Base-by-base conservation (phyloP, 1,140 invertebrate species). In the Aphelenchoides fujianensis region DNA sequence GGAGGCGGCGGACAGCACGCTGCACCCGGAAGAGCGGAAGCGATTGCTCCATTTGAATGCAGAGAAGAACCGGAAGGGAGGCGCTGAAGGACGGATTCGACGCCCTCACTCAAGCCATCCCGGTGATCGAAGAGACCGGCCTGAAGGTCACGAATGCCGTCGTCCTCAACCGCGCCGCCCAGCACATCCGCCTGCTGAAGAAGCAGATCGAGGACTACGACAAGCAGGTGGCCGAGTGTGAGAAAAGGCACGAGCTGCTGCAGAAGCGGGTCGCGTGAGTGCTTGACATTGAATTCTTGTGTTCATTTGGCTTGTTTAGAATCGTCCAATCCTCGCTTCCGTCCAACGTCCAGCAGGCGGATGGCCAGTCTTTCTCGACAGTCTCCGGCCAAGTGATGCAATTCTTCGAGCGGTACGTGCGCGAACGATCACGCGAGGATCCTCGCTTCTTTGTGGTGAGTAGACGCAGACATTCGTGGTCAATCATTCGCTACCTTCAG, bases 1-100 rank as follows among this genome's bases (percentile, higher is more conserved):
- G 9, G 75, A 61, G n/a, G 74, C 78, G 23, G 80, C 81, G 12
- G 82, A 83, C 64, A 82, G 79, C n/a, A 84, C 82, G 0, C 30
- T 83, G 9, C 74, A 83, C 72, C 82, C 82, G n/a, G 77, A 79
- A 36, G 82, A 83, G 54, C 52, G 82, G 1, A 83, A 87, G 53
- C 79, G 87, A 54, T 72, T 86, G 19, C 85, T 92, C 32, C 95
- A 98, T 85, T 92, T 96, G 71, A 94, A 97, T 85, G 94, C 95
- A 0, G 96, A 99, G 85, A 95, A 98, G 86, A 98, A 98, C 85
- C 89, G 96, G n/a, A 35, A 89, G 95, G 84, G 68, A 36, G 28
- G 76, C 76, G 2, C 63, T 78, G 12, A 78, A 78, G 41, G 76
- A 78, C 36, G 76, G 76, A 12, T 78, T 78, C 52, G 76, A 78